phyloP scores from a whole-genome alignment of 2,113 vertebrate species.

The Mustelus asterias region DNA sequence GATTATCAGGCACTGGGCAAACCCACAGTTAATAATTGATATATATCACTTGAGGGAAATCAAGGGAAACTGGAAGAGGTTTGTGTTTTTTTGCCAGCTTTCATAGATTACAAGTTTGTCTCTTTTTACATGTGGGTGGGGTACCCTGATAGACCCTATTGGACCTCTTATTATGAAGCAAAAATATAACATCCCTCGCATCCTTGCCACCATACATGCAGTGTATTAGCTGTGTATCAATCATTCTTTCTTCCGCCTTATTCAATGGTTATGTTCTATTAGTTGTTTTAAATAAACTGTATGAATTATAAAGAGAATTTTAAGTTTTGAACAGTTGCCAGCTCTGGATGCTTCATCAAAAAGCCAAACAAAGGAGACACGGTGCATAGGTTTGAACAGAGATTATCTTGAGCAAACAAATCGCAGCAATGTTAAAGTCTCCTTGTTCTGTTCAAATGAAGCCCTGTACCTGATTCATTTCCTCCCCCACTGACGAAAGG shows the following conservation, averaged over 20 bases:
- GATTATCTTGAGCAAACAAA: constrained; percentile 27
- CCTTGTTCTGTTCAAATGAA: neutral
- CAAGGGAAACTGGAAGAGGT: neutral
- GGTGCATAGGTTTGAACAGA: neutral
- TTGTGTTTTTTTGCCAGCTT: neutral
- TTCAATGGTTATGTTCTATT: neutral
- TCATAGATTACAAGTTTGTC: neutral
- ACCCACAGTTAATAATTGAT: neutral
- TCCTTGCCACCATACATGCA: neutral
- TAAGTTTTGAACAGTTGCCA: neutral
- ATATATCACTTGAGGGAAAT: neutral
- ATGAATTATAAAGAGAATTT: neutral
- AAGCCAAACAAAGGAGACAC: neutral
- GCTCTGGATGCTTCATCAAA: neutral
- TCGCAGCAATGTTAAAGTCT: neutral
- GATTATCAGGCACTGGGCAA: neutral
- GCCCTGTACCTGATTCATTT: neutral
- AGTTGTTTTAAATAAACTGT: neutral
- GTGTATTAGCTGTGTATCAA: neutral
- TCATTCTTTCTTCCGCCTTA: neutral
- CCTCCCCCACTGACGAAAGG: neutral
- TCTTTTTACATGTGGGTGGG: neutral
- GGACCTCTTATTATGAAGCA: neutral
- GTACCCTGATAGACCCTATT: neutral
- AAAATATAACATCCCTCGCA: neutral